Conservation (phyloP, 2,888 invertebrate species). For the Caradrina kadenii region DNA sequence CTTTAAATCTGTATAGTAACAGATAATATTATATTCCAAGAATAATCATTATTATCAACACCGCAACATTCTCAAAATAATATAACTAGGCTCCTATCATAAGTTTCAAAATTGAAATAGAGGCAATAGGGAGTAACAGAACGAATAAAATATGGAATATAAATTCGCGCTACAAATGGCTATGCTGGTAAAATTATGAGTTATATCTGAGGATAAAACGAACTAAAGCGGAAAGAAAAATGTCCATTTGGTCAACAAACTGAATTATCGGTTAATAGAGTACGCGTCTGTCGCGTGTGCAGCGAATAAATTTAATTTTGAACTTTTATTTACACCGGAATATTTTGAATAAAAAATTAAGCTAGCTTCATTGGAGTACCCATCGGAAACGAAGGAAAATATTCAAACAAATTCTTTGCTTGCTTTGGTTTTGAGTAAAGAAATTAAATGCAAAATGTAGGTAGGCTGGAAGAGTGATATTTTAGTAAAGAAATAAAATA, state of each 20-base stretch:
- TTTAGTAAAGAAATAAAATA: not conserved
- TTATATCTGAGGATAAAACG: constrained; percentile 48
- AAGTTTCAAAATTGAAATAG: constrained; percentile 49
- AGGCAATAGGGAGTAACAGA: constrained; percentile 27
- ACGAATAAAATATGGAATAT: constrained; percentile 56
- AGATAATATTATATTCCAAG: constrained; percentile 25
- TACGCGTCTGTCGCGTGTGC: constrained; percentile 2
- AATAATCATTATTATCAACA: constrained; percentile 24
- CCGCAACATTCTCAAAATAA: constrained; percentile 7
- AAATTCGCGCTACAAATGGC: constrained; percentile 56
- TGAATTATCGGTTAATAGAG: constrained; percentile 47
- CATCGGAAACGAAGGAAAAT: constrained; percentile 4
- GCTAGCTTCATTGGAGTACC: not conserved
- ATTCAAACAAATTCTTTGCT: constrained; percentile 14
- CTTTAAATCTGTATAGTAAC: not conserved
- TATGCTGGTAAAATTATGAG: constrained; percentile 53
- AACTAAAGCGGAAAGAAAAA: constrained; percentile 37
- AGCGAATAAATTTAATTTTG: constrained; percentile 21
- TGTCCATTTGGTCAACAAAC: constrained; percentile 37
- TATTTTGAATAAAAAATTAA: constrained; percentile 26
- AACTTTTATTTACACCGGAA: constrained; percentile 15
- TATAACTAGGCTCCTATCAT: constrained; percentile 6
- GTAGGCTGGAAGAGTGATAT: not conserved
- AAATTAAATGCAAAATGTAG: not conserved
- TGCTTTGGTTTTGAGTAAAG: constrained; percentile 6